These are phyloP conservation scores for Archivesica marissinica DNA, from an alignment of 1,140 invertebrate genomes.

Conservation along the genomic window DNA sequence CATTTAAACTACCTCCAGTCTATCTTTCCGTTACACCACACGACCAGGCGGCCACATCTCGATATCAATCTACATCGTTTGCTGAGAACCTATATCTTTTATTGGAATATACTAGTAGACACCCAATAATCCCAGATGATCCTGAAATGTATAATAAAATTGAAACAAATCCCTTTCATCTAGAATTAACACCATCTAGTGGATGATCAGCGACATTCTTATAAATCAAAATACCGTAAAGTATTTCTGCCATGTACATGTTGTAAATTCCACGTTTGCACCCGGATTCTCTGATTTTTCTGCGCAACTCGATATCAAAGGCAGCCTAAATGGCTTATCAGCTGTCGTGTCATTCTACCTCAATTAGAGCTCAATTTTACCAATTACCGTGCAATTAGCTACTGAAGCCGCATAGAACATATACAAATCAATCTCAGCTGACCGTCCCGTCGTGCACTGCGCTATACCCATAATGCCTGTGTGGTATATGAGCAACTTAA, in stretches of 20 bases:
- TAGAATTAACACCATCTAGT: background rate
- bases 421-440: constrained; percentile 36
- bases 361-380: constrained; percentile 38
- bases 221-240: constrained; percentile 12
- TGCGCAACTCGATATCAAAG: constrained; percentile 5
- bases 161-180: constrained; percentile 18
- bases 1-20: too few relatives aligned
- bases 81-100: too few relatives aligned
- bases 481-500: constrained; percentile 43
- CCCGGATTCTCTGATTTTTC: background rate
- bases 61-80: too few relatives aligned
- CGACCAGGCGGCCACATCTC: too few relatives aligned
- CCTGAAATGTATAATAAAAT: background rate
- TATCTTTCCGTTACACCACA: too few relatives aligned
- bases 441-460: constrained; percentile 43
- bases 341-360: constrained; percentile 58
- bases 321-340: constrained; percentile 33
- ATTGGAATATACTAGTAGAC: too few relatives aligned
- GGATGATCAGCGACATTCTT: background rate
- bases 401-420: constrained; percentile 10
- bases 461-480: constrained; percentile 8
- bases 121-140: background rate
- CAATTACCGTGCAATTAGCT: constrained; percentile 52
- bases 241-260: constrained; percentile 6
- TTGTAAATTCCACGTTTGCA: background rate